phyloP scores from a whole-genome alignment of 2,888 invertebrate species.

The Chromoteleia sp. region DNA sequence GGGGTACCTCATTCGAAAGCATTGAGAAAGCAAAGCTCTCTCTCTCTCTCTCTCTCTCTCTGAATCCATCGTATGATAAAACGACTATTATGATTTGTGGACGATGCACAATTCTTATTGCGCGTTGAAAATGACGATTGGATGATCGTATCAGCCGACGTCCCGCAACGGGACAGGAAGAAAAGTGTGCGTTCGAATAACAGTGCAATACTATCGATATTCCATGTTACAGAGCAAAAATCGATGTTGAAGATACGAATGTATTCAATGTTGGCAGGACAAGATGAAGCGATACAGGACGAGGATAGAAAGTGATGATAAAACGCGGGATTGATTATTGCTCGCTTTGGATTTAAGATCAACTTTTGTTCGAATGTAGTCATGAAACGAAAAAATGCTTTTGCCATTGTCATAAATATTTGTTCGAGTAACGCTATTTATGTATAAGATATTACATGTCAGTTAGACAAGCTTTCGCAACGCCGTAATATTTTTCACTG shows the following conservation, averaged over 20 bases:
- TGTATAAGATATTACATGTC: constrained; percentile 12
- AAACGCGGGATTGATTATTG: constrained; percentile 35
- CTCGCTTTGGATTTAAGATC: constrained; percentile 14
- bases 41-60: too few species aligned
- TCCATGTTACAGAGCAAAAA: constrained; percentile 24
- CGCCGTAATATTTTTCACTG: not conserved
- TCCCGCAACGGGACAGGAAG: constrained; percentile 37
- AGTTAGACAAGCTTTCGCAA: not conserved
- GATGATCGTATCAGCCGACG: constrained; percentile 31
- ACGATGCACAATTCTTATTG: constrained; percentile 44
- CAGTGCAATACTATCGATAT: constrained; percentile 41
- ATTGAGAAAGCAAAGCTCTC: too few species aligned
- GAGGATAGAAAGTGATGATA: constrained; percentile 31
- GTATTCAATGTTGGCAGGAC: constrained; percentile 15
- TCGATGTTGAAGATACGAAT: constrained; percentile 33
- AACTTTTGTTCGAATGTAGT: constrained; percentile 19
- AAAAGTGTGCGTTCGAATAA: constrained; percentile 32
- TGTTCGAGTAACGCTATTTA: constrained; percentile 18
- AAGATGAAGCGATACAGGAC: constrained; percentile 15
- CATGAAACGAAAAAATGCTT: constrained; percentile 7
- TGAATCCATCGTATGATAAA: too few species aligned
- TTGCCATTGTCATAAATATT: constrained; percentile 29
- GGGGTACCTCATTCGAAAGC: too few species aligned
- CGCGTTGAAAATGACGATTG: constrained; percentile 41
- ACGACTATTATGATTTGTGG: constrained; percentile 73